phyloP scores from a whole-genome alignment of 2,888 invertebrate genomes.

The Theodoxus fluviatilis region DNA sequence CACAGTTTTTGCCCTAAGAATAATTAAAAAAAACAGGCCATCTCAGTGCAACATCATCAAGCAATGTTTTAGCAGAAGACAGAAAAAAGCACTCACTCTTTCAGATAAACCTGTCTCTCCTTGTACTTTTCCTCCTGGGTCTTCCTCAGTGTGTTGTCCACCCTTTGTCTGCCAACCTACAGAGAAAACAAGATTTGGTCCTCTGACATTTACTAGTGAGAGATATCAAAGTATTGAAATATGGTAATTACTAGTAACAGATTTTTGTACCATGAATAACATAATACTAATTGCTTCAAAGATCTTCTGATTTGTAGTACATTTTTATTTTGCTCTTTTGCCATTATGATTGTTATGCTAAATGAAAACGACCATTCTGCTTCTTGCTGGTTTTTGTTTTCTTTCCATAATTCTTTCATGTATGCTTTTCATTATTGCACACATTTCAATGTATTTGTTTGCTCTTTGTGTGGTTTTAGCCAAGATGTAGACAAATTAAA shows the following conservation, averaged over 20 bases:
- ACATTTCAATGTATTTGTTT: too few species aligned
- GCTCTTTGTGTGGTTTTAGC: too few species aligned
- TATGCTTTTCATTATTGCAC: too few species aligned
- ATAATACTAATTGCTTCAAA: too few species aligned
- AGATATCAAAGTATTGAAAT: too few species aligned
- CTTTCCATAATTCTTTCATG: too few species aligned
- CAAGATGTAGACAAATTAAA: too few species aligned
- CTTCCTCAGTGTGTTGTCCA: constrained; percentile 9
- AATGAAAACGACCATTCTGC: not conserved
- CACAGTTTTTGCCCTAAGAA: not conserved
- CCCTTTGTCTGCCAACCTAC: constrained; percentile 25
- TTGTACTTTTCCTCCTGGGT: constrained; percentile 19
- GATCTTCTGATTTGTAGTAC: not conserved
- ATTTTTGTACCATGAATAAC: too few species aligned
- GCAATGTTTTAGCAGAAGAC: not conserved
- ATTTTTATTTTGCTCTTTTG: not conserved
- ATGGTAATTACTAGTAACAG: too few species aligned
- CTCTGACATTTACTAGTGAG: too few species aligned
- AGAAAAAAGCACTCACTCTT: constrained; percentile 22
- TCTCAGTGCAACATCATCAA: not conserved
- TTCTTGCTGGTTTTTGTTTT: too few species aligned
- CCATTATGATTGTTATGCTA: not conserved
- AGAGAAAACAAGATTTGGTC: too few species aligned
- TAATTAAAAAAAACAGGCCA: not conserved
- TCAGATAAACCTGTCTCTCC: constrained; percentile 23